A percentile compares a stretch with the other conserved stretches of the same genome.
Evolutionary conservation across 2,113 vertebrate species (phyloP).

Genomic region (Scomber colias): DNA sequence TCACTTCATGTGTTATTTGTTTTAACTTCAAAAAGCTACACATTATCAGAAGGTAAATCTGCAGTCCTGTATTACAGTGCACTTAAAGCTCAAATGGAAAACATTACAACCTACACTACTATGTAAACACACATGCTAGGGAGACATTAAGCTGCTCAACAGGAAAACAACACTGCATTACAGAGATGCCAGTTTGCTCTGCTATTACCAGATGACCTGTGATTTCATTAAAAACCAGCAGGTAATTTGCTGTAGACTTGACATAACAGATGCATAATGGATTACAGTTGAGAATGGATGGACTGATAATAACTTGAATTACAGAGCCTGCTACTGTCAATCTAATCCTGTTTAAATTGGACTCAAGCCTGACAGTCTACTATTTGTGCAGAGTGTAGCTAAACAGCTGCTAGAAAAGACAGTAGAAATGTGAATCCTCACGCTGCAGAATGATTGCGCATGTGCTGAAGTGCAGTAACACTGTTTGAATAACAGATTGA

Average conservation of each 20-base stretch:
- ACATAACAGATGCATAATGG: conserved; percentile 22
- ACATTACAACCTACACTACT: too few species aligned
- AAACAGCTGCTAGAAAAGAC: conserved; percentile 33
- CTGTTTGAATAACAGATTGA: not conserved
- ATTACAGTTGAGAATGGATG: conserved; percentile 35
- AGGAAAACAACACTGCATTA: not conserved
- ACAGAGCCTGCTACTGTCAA: conserved; percentile 28
- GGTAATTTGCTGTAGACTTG: conserved; percentile 42
- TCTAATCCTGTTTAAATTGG: conserved; percentile 59
- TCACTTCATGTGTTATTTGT: not conserved
- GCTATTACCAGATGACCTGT: conserved; percentile 17
- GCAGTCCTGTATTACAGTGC: not conserved
- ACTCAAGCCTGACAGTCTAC: conserved; percentile 23
- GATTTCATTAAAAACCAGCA: conserved; percentile 18
- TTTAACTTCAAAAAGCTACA: not conserved
- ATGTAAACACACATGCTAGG: not conserved
- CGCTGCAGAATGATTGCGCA: not conserved
- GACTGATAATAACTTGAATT: conserved; percentile 50
- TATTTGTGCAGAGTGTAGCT: conserved; percentile 25
- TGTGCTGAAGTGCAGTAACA: conserved; percentile 17
- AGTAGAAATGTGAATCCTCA: conserved; percentile 8
- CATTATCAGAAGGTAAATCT: not conserved
- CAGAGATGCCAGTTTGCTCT: not conserved
- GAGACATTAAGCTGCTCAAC: not conserved
- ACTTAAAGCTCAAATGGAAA: not conserved